Conservation (phyloP, 2,888 invertebrate species). For the Palloptera scutellata region DNA sequence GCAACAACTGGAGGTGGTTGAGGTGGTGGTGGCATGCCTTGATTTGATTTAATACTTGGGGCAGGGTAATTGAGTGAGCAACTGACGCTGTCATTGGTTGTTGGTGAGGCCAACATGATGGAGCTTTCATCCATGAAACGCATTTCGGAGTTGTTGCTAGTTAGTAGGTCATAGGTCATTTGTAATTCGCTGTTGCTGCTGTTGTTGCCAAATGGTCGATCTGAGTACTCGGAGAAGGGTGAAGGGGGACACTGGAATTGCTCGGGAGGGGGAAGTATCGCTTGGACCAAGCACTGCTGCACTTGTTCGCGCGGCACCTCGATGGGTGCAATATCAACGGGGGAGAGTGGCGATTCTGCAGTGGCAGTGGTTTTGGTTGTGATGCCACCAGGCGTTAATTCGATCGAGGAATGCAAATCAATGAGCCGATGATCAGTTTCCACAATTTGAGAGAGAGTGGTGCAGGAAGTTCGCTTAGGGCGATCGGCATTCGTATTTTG, state of each 20-base stretch:
- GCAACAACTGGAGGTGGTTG: conserved; percentile 66
- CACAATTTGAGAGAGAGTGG: conserved; percentile 55
- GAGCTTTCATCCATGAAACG: conserved; percentile 93
- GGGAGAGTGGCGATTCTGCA: conserved; percentile 53
- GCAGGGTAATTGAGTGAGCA: conserved; percentile 45
- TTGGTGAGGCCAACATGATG: conserved; percentile 80
- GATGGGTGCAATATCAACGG: conserved; percentile 60
- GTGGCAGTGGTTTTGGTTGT: conserved; percentile 23
- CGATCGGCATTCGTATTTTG: conserved; percentile 73
- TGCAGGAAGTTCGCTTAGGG: conserved; percentile 67
- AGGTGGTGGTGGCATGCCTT: conserved; percentile 76
- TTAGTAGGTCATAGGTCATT: conserved; percentile 77
- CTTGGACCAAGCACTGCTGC: conserved; percentile 68
- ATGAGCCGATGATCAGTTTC: conserved; percentile 53
- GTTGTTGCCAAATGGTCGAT: conserved; percentile 68
- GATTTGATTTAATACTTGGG: conserved; percentile 60
- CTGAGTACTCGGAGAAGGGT: conserved; percentile 70
- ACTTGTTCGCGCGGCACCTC: conserved; percentile 57
- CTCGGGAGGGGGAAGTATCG: conserved; percentile 78
- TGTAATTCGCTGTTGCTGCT: conserved; percentile 68
- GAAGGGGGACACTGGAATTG: conserved; percentile 78
- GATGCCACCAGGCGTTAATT: conserved; percentile 34
- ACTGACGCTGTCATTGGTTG: conserved; percentile 74
- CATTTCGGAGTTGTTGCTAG: conserved; percentile 86
- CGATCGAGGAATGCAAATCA: conserved; percentile 41